These are phyloP conservation scores for Galeopsomyia nigrocyanea DNA, from an alignment of 2,888 invertebrate species.

Conservation along the genomic window DNA sequence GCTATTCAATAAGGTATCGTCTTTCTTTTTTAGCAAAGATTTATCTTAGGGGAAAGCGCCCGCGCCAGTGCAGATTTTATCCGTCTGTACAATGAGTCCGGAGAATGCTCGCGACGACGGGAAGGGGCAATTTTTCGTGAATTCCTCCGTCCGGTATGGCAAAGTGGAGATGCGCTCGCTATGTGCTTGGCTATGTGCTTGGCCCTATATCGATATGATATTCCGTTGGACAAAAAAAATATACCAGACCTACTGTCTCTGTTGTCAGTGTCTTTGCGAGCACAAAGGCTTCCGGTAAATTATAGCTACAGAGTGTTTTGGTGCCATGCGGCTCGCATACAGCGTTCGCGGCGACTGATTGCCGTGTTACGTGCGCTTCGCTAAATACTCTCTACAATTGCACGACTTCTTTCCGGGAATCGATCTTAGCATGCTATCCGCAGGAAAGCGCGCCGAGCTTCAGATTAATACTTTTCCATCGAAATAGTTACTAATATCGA, in stretches of 20 bases:
- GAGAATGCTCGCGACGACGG: conserved; percentile 7
- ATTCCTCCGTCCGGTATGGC: conserved; percentile 17
- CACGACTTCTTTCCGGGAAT: too few relatives aligned
- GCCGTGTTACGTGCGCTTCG: too few relatives aligned
- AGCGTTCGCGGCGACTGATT: too few relatives aligned
- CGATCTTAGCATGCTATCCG: background rate
- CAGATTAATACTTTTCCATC: too few relatives aligned
- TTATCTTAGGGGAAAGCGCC: too few relatives aligned
- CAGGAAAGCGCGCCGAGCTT: background rate
- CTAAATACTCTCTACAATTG: too few relatives aligned
- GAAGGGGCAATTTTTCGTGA: conserved; percentile 26
- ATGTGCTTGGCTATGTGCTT: background rate
- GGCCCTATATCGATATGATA: conserved; percentile 37
- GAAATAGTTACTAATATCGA: too few relatives aligned
- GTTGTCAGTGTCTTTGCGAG: background rate
- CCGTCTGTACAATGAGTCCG: conserved; percentile 7
- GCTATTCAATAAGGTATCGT: too few relatives aligned
- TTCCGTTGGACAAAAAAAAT: conserved; percentile 19
- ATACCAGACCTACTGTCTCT: background rate
- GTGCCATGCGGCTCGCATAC: too few relatives aligned
- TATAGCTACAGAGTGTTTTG: conserved; percentile 28
- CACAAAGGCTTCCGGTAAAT: conserved; percentile 31
- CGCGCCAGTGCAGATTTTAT: too few relatives aligned
- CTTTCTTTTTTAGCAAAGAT: too few relatives aligned
- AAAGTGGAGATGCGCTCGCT: conserved; percentile 2